Conservation (phyloP, 2,113 vertebrate species). For the Artemisiospiza belli region DNA sequence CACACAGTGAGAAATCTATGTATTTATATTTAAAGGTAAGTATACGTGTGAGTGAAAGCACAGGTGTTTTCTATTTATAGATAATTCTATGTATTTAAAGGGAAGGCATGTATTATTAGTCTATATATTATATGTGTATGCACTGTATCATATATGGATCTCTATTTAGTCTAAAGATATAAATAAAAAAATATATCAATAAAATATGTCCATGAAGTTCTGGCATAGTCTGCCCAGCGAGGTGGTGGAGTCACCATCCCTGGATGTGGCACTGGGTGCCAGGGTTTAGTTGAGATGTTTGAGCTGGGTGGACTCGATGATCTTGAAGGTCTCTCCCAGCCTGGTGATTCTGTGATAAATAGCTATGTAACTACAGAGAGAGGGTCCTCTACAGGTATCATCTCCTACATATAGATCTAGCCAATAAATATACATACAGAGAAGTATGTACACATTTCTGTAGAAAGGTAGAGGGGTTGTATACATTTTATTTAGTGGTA, state of each 20-base stretch:
- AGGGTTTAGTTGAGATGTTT: background rate
- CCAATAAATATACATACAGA: background rate
- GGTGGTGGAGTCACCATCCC: background rate
- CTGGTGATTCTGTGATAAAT: background rate
- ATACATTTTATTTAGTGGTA: background rate
- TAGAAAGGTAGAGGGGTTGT: background rate
- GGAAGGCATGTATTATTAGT: background rate
- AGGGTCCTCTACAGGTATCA: background rate
- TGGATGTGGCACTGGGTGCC: background rate
- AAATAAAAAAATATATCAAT: background rate
- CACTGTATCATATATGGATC: background rate
- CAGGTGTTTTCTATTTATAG: background rate
- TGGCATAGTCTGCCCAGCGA: background rate
- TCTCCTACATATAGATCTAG: no score
- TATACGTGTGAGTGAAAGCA: fast-evolving
- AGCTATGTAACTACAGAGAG: background rate
- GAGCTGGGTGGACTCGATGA: background rate
- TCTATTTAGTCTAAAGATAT: background rate
- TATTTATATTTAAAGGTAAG: background rate
- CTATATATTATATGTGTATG: background rate
- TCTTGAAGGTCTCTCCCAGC: background rate
- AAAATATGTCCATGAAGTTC: background rate
- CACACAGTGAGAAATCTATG: background rate
- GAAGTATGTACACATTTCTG: background rate
- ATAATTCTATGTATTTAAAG: background rate